phyloP scores from a whole-genome alignment of 2,113 vertebrate genomes.

The Larimichthys crocea region DNA sequence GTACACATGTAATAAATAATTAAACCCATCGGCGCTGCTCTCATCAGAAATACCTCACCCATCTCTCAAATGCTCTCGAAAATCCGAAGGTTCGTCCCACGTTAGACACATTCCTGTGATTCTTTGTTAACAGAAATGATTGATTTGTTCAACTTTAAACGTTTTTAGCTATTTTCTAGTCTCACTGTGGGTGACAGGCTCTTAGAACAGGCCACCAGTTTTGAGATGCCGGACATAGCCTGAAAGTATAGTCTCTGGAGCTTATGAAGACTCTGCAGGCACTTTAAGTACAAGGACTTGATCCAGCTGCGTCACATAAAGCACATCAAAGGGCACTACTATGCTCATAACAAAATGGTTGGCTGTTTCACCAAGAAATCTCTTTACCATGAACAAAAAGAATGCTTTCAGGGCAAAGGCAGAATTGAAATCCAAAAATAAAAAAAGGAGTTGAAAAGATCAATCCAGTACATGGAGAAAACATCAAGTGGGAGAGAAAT shows the following conservation, averaged over 20 bases:
- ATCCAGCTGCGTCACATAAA: not conserved
- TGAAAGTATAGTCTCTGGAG: not conserved
- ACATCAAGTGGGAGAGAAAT: not conserved
- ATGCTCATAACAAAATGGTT: not conserved
- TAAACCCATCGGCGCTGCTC: not conserved
- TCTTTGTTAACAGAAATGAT: not conserved
- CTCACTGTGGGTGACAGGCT: not conserved
- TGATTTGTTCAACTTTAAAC: not conserved
- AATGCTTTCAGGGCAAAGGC: not conserved
- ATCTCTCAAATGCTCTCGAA: not conserved
- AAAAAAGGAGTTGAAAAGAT: not conserved
- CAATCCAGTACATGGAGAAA: not conserved
- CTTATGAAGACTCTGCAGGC: not conserved
- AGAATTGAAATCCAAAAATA: not conserved
- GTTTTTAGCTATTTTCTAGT: not conserved
- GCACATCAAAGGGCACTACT: constrained; percentile 38
- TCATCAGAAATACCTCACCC: too few species aligned
- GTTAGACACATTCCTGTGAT: not conserved
- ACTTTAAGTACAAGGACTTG: not conserved
- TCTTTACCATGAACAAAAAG: constrained; percentile 5
- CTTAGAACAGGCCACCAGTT: not conserved
- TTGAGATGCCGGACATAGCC: not conserved
- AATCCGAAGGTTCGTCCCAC: not conserved
- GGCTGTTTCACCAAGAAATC: constrained; percentile 13
- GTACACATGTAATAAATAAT: constrained; percentile 1